These are phyloP conservation scores for Macrosiphum euphorbiae DNA, from an alignment of 2,888 invertebrate genomes.

Conservation along the genomic window DNA sequence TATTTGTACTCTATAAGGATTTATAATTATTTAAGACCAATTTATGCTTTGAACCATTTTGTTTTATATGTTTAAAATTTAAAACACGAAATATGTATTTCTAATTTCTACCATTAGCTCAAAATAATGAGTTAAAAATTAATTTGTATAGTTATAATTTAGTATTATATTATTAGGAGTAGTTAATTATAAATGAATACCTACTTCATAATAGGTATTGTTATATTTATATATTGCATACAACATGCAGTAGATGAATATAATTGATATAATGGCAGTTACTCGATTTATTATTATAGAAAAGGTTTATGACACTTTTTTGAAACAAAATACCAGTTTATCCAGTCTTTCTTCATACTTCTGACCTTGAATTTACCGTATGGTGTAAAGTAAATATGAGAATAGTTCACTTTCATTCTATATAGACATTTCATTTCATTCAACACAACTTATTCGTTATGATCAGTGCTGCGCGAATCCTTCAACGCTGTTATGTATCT, in stretches of 20 bases:
- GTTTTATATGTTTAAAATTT: not conserved
- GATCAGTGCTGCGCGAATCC: not conserved
- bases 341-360: not conserved
- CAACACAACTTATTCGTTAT: not conserved
- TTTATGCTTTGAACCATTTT: not conserved
- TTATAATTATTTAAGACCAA: not conserved
- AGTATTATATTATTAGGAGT: not conserved
- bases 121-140: not conserved
- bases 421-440: not conserved
- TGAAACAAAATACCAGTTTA: not conserved
- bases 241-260: not conserved
- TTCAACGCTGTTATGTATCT: not conserved
- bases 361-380: conserved; percentile 5
- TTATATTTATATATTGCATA: not conserved
- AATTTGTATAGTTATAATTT: not conserved
- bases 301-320: conserved; percentile 6
- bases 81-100: not conserved
- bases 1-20: not conserved
- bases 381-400: not conserved
- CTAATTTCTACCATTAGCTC: not conserved
- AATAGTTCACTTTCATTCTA: conserved; percentile 25
- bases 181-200: not conserved
- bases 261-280: not conserved
- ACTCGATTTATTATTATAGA: not conserved
- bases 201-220: not conserved